Evolutionary conservation across 1,140 invertebrate genomes (phyloP).

Genomic region (Gryllus bimaculatus): DNA sequence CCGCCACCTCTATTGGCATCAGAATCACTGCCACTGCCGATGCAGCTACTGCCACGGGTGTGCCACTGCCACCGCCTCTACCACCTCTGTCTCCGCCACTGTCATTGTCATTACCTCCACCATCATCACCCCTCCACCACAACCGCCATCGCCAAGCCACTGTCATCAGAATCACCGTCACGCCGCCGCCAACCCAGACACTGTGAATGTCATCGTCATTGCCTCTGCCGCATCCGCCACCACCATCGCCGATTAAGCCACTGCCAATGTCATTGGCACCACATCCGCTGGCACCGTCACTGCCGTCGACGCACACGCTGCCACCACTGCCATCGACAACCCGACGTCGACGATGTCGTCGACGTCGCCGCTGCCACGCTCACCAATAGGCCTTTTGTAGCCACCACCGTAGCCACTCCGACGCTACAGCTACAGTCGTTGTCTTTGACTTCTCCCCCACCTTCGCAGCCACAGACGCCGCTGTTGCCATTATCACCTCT

Average conservation of each 20-base stretch:
- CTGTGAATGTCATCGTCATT: background rate
- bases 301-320: background rate
- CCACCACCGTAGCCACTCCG: too few species aligned
- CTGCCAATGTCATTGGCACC: background rate
- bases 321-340: background rate
- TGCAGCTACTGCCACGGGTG: too few species aligned
- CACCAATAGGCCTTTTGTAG: background rate
- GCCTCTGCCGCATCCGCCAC: background rate
- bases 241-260: background rate
- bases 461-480: background rate
- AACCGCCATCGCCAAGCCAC: too few species aligned
- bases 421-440: background rate
- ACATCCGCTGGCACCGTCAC: background rate
- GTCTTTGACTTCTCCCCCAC: background rate
- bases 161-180: too few species aligned
- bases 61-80: too few species aligned
- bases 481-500: background rate
- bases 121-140: too few species aligned
- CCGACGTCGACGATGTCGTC: background rate
- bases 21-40: too few species aligned
- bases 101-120: background rate
- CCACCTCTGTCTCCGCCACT: background rate
- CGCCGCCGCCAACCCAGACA: background rate
- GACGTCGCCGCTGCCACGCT: background rate
- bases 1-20: too few species aligned